Percentiles rank a stretch among this genome's conserved stretches.
Conservation (phyloP, 92 coral and sea anemone species). For the Epizoanthus ramosus region DNA sequence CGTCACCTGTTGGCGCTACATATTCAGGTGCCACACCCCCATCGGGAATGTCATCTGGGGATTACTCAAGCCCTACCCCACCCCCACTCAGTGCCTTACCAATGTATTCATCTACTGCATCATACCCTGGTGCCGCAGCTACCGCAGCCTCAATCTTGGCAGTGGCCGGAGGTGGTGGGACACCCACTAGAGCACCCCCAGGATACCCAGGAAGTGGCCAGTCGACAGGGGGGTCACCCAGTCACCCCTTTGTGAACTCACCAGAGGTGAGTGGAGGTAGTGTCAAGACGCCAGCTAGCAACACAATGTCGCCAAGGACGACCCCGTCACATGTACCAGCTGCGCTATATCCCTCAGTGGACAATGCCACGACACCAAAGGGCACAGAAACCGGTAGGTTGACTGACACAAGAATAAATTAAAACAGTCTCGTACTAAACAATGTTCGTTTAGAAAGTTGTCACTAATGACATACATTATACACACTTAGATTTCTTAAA, state of each 20-base stretch:
- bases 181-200: slow-evolving; percentile 71
- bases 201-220: slow-evolving; percentile 66
- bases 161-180: slow-evolving; percentile 71
- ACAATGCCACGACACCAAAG: slow-evolving; percentile 50
- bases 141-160: slow-evolving; percentile 70
- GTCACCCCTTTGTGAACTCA: slow-evolving; percentile 61
- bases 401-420: not conserved
- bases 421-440: too few relatives aligned
- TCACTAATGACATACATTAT: not conserved
- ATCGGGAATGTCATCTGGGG: slow-evolving; percentile 36
- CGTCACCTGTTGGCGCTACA: slow-evolving; percentile 33
- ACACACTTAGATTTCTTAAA: too few relatives aligned
- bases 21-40: slow-evolving; percentile 43
- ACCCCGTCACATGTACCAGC: slow-evolving; percentile 64
- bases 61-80: slow-evolving; percentile 41
- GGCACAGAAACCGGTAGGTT: slow-evolving; percentile 72
- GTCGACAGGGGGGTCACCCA: slow-evolving; percentile 57
- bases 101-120: slow-evolving; percentile 42
- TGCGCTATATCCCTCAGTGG: slow-evolving; percentile 64
- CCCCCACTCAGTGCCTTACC: slow-evolving; percentile 31
- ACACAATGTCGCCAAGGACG: slow-evolving; percentile 54
- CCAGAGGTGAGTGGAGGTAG: slow-evolving; percentile 67
- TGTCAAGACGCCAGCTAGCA: slow-evolving; percentile 61
- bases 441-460: too few relatives aligned
- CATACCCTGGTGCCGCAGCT: slow-evolving; percentile 84